phyloP scores from a whole-genome alignment of 2,113 vertebrate genomes.

The Corvus moneduloides region DNA sequence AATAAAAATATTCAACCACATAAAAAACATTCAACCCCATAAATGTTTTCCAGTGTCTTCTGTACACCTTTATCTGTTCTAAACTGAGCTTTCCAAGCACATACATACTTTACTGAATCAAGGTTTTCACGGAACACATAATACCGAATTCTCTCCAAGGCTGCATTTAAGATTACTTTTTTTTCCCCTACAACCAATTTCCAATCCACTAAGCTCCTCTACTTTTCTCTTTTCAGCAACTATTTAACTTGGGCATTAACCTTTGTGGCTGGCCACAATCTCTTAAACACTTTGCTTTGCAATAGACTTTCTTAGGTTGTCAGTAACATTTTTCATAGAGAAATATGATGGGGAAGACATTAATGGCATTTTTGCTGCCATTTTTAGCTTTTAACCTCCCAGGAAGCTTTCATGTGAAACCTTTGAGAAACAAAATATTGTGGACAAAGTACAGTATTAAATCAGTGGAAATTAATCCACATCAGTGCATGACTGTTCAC shows the following conservation, averaged over 20 bases:
- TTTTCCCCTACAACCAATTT: background rate
- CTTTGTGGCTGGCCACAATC: background rate
- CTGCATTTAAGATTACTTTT: background rate
- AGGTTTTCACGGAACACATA: background rate
- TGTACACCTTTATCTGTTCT: background rate
- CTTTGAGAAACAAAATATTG: background rate
- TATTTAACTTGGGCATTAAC: slow-evolving; percentile 38
- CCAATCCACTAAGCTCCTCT: slow-evolving; percentile 20
- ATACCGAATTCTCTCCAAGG: background rate
- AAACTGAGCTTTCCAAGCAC: background rate
- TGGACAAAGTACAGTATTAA: background rate
- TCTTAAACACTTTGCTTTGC: background rate
- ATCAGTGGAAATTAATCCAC: background rate
- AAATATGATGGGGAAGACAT: background rate
- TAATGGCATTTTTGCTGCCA: background rate
- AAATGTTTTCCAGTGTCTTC: background rate
- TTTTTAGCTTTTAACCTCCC: background rate
- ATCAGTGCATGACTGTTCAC: background rate
- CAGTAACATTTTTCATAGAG: background rate
- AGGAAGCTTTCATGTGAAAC: background rate
- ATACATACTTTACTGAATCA: background rate
- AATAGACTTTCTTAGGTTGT: background rate
- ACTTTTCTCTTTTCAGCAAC: slow-evolving; percentile 7
- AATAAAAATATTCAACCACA: background rate
- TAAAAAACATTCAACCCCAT: background rate